Conservation (phyloP, 2,888 invertebrate species). For the Ornithoptera priamus region DNA sequence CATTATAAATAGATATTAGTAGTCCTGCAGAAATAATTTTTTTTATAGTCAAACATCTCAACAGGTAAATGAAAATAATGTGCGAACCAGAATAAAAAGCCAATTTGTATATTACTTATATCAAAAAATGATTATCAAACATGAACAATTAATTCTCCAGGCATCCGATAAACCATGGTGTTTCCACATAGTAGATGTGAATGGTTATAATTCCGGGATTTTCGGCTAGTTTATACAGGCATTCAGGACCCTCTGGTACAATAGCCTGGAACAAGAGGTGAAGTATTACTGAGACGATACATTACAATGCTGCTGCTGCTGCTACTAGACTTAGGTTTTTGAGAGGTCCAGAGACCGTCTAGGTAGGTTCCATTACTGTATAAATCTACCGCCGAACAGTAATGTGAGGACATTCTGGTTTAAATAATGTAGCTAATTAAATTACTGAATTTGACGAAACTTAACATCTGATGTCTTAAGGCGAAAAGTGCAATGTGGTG, state of each 20-base stretch:
- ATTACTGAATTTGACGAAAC: too few species aligned
- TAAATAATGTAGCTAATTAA: too few species aligned
- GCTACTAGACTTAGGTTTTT: neutral
- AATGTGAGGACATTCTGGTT: too few species aligned
- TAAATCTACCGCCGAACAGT: too few species aligned
- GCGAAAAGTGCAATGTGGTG: too few species aligned
- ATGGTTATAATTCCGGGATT: slow-evolving; percentile 52
- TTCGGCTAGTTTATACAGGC: slow-evolving; percentile 49
- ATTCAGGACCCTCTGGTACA: slow-evolving; percentile 54
- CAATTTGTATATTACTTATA: neutral
- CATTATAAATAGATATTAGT: too few species aligned
- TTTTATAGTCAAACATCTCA: too few species aligned
- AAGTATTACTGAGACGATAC: neutral
- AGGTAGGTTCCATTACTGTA: too few species aligned
- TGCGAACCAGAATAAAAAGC: neutral
- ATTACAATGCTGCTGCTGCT: neutral
- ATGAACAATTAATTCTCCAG: slow-evolving; percentile 6
- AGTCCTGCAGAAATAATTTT: too few species aligned
- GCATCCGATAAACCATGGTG: slow-evolving; percentile 46
- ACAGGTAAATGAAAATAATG: too few species aligned
- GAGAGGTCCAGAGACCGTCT: too few species aligned
- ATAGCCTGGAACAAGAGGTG: slow-evolving; percentile 44
- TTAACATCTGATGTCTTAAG: too few species aligned
- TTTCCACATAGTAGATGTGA: slow-evolving; percentile 61
- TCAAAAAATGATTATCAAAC: neutral